Evolutionary conservation across 2,797 vertebrate species (phyloP), one percentile per base, ranked within the genome.

Genomic region (Brachymystax lenok): DNA sequence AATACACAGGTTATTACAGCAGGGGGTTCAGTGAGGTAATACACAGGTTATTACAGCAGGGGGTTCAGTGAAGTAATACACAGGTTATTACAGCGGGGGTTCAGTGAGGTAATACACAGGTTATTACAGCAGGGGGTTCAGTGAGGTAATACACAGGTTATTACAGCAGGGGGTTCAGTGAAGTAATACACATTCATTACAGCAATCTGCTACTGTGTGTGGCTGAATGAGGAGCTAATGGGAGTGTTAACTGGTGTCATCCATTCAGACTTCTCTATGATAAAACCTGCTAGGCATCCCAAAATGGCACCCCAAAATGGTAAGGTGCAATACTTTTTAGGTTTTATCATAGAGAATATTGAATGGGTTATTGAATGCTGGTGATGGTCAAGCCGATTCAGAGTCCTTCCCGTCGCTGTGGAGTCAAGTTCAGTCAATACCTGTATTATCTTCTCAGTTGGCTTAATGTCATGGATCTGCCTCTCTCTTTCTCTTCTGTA

Each of bases 401-500:
- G 69, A 79, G 77, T 59, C 64, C 51, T 51, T 59, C 64, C 51
- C 51, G 10, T 33, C 40, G 14, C 75, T 81, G 68, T 67, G 30
- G 68, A 80, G 5, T 35, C 73, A 80, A 73, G 33, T 75, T 80
- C 76, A 83, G 66, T 81, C 68, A 71, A 75, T 79, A 67, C 77
- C 56, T 71, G 82, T 83, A 70, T 85, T 79, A 66, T 80, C 74
- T 50, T 81, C 72, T 88, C 77, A 69, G 35, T 81, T 79, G 69
- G 35, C 74, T 77, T 85, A 81, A 89, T 85, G 76, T 86, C 74
- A 84, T 75, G 66, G 76, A 86, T 86, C 70, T 83, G 74, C 70
- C 28, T 69, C 73, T 77, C 51, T 40, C 61, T 78, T 14, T 52
- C 69, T 80, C 54, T 74, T 10, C 21, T 21, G 2, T 24, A n/a